Conservation (phyloP, 2,888 invertebrate genomes). For the Coelinius sp. region DNA sequence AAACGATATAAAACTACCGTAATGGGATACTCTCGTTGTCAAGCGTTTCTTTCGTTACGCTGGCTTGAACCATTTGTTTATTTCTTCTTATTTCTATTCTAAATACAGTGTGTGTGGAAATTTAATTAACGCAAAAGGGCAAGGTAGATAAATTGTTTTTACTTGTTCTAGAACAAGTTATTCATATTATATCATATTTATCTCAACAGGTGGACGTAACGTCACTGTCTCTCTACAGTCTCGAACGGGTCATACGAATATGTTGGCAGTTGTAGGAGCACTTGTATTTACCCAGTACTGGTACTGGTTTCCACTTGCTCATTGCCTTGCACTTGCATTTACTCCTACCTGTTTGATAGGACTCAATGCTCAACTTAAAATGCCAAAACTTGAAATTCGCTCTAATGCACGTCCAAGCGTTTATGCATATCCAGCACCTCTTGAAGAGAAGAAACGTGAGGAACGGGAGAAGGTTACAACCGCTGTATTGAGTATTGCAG, state of each 20-base stretch:
- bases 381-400: constrained; percentile 92
- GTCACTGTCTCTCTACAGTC: constrained; percentile 96
- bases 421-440: constrained; percentile 96
- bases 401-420: constrained; percentile 95
- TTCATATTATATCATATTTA: not conserved
- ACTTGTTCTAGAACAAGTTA: too few species aligned
- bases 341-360: constrained; percentile 96
- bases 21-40: not conserved
- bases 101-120: not conserved
- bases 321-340: constrained; percentile 95
- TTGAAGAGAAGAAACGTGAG: constrained; percentile 99
- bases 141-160: not conserved
- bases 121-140: not conserved
- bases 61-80: not conserved
- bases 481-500: constrained; percentile 96
- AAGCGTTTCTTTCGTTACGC: not conserved
- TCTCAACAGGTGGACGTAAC: constrained; percentile 85
- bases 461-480: constrained; percentile 98
- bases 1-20: too few species aligned
- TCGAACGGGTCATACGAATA: constrained; percentile 96
- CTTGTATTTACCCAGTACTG: constrained; percentile 98
- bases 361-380: constrained; percentile 91
- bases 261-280: constrained; percentile 97
- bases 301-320: constrained; percentile 99
- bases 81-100: not conserved